Evolutionary conservation across 2,888 invertebrate genomes (phyloP).

Genomic region (Cataglyphis livida): DNA sequence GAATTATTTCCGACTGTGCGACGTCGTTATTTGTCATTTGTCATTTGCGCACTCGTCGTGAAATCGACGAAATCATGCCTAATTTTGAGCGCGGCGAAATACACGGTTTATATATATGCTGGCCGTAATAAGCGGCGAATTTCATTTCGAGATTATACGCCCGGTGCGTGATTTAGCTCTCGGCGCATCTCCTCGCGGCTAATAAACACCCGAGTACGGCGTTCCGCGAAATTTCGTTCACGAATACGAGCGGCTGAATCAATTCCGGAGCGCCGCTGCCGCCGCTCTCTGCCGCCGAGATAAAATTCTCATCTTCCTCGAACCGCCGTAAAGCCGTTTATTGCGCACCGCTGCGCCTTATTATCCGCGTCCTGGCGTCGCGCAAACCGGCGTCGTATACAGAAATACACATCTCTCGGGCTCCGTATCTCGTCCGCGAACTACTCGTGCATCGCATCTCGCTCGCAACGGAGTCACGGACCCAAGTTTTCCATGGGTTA

Average conservation of each 20-base stretch:
- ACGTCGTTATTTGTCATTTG: not conserved
- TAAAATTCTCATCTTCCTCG: slow-evolving; percentile 75
- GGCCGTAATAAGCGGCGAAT: slow-evolving; percentile 32
- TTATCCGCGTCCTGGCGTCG: slow-evolving; percentile 61
- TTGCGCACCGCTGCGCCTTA: slow-evolving; percentile 65
- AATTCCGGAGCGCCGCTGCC: slow-evolving; percentile 32
- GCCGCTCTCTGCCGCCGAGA: slow-evolving; percentile 7
- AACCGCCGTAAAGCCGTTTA: slow-evolving; percentile 77
- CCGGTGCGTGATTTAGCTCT: slow-evolving; percentile 17
- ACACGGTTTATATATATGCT: not conserved
- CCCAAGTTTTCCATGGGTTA: not conserved
- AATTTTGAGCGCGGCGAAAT: not conserved
- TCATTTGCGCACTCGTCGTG: not conserved
- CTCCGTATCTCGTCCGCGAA: slow-evolving; percentile 9
- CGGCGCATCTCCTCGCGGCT: slow-evolving; percentile 19
- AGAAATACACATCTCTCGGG: slow-evolving; percentile 67
- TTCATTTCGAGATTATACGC: slow-evolving; percentile 51
- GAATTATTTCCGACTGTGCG: no score
- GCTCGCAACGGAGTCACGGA: slow-evolving; percentile 25
- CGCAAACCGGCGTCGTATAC: slow-evolving; percentile 50
- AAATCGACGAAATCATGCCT: not conserved
- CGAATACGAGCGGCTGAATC: slow-evolving; percentile 44
- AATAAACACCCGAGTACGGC: slow-evolving; percentile 26
- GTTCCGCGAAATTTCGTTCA: slow-evolving; percentile 31
- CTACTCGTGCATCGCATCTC: slow-evolving; percentile 10